These are phyloP conservation scores for Drosophila novamexicana DNA, from an alignment of 1,140 invertebrate species.

Conservation along the genomic window DNA sequence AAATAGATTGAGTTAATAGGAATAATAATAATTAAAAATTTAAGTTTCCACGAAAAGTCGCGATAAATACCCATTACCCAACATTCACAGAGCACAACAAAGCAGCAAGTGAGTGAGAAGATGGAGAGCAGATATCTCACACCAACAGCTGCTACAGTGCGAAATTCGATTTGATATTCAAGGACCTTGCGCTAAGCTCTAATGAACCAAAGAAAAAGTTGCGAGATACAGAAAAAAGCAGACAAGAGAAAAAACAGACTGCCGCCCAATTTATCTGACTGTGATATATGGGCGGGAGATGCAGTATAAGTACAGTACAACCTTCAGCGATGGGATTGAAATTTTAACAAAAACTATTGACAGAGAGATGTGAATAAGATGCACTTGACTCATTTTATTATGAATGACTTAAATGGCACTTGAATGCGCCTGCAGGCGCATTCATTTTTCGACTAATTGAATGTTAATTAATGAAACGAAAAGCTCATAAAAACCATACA, in stretches of 20 bases:
- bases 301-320: neutral
- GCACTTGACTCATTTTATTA: conserved; percentile 39
- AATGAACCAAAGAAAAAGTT: conserved; percentile 6
- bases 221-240: neutral
- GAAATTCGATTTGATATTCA: conserved; percentile 61
- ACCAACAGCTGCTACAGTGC: conserved; percentile 44
- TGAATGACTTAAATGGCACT: conserved; percentile 60
- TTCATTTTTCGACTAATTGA: conserved; percentile 66
- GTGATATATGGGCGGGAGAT: neutral
- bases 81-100: conserved; percentile 4
- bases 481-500: conserved; percentile 1
- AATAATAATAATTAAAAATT: conserved; percentile 22
- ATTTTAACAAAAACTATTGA: neutral
- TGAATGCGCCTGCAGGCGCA: conserved; percentile 23
- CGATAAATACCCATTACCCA: conserved; percentile 6
- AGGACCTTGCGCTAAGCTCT: conserved; percentile 28
- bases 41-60: neutral
- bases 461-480: conserved; percentile 70
- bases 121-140: conserved; percentile 34
- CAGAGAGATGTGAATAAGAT: conserved; percentile 11
- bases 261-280: conserved; percentile 13
- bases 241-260: conserved; percentile 12
- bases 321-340: conserved; percentile 1
- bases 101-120: neutral
- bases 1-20: conserved; percentile 6